These are phyloP conservation scores for Rhagonycha fulva DNA, from an alignment of 2,888 invertebrate genomes.

Conservation along the genomic window DNA sequence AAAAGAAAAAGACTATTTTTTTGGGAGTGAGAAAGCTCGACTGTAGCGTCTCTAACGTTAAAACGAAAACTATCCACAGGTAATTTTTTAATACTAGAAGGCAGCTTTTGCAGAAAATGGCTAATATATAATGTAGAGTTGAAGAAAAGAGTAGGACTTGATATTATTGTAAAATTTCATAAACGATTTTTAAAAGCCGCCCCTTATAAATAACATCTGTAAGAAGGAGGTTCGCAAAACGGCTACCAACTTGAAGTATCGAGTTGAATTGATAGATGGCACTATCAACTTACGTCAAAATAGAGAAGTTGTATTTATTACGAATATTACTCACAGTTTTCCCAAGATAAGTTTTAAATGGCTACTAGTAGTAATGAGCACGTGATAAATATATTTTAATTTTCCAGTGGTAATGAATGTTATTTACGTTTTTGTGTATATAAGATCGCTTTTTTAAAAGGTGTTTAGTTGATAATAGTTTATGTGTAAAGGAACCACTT, in stretches of 20 bases:
- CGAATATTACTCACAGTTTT: background rate
- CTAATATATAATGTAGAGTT: too few relatives aligned
- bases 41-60: too few relatives aligned
- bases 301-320: background rate
- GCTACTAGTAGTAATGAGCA: background rate
- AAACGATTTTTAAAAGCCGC: background rate
- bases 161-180: too few relatives aligned
- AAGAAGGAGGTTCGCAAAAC: background rate
- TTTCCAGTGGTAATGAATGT: background rate
- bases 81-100: too few relatives aligned
- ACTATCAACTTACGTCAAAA: background rate
- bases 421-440: background rate
- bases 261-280: background rate
- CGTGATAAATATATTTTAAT: background rate
- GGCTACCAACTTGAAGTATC: background rate
- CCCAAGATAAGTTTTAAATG: background rate
- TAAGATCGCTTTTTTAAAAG: background rate
- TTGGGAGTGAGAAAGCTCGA: too few relatives aligned
- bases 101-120: too few relatives aligned
- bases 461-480: background rate
- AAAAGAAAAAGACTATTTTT: too few relatives aligned
- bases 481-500: background rate
- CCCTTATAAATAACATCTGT: background rate
- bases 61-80: too few relatives aligned
- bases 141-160: too few relatives aligned